Percentiles rank a stretch among this genome's conserved stretches.
phyloP scores from a whole-genome alignment of 2,888 invertebrate species.

The Halocaridina rubra region DNA sequence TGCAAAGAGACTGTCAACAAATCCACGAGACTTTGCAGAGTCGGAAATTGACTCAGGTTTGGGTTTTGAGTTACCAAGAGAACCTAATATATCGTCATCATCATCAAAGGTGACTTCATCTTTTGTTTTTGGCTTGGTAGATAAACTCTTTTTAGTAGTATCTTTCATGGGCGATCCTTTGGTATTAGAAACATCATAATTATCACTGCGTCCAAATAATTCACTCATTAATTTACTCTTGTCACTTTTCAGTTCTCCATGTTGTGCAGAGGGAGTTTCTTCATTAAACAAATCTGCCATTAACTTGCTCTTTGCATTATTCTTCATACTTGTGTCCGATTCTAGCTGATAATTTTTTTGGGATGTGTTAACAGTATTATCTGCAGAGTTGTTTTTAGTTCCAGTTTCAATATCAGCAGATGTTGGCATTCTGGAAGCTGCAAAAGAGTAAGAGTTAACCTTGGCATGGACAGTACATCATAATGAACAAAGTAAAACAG shows the following conservation, averaged over 20 bases:
- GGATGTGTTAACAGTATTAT: neutral
- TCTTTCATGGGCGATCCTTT: neutral
- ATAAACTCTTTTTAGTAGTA: neutral
- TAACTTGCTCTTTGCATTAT: conserved; percentile 12
- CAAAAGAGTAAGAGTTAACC: too few relatives aligned
- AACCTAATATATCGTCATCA: conserved; percentile 33
- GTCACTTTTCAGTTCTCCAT: neutral
- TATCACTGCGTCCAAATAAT: conserved; percentile 21
- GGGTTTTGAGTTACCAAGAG: neutral
- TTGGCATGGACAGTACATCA: too few relatives aligned
- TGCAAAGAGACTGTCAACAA: conserved; percentile 23
- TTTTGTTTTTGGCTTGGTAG: neutral
- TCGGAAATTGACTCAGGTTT: neutral
- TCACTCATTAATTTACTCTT: conserved; percentile 33
- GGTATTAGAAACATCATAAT: neutral
- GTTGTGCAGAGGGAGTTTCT: neutral
- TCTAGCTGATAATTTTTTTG: too few relatives aligned
- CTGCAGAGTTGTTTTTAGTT: neutral
- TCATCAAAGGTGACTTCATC: conserved; percentile 40
- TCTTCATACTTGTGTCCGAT: too few relatives aligned
- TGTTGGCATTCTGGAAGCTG: too few relatives aligned
- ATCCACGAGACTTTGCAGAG: conserved; percentile 20
- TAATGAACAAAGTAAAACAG: too few relatives aligned
- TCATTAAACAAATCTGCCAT: conserved; percentile 40
- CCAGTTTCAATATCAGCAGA: neutral